Evolutionary conservation across 2,888 invertebrate species (phyloP).

Genomic region (Tridacna gigas): DNA sequence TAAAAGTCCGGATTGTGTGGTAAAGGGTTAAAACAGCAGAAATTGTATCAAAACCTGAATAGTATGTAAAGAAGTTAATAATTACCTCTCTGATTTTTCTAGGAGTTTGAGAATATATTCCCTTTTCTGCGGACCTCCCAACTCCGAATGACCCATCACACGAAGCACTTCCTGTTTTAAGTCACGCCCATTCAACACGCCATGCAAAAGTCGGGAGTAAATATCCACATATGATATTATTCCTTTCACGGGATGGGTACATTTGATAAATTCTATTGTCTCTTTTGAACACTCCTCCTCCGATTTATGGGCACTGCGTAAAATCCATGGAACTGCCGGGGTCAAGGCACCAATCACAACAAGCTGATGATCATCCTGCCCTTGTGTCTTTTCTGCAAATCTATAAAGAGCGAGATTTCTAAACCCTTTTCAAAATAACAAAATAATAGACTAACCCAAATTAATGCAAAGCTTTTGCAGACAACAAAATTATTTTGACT

Average conservation of each 20-base stretch:
- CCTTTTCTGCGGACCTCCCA: conserved; percentile 74
- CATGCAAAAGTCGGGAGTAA: conserved; percentile 76
- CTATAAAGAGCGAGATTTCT: conserved; percentile 42
- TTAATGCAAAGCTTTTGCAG: too few relatives aligned
- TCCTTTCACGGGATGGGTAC: conserved; percentile 78
- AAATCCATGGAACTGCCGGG: conserved; percentile 79
- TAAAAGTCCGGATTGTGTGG: too few relatives aligned
- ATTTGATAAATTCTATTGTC: conserved; percentile 76
- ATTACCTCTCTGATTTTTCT: conserved; percentile 69
- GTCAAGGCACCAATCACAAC: conserved; percentile 76
- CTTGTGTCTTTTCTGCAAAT: conserved; percentile 60
- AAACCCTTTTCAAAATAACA: too few relatives aligned
- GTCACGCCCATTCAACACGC: conserved; percentile 76
- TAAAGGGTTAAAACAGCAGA: too few relatives aligned
- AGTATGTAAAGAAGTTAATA: too few relatives aligned
- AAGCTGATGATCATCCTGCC: conserved; percentile 73
- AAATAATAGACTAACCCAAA: too few relatives aligned
- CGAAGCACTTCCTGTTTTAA: conserved; percentile 69
- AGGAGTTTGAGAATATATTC: conserved; percentile 66
- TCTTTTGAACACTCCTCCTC: conserved; percentile 75
- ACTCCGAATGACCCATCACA: conserved; percentile 65
- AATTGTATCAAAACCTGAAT: too few relatives aligned
- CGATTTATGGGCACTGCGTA: conserved; percentile 74
- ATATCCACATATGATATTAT: conserved; percentile 75
- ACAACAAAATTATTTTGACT: too few relatives aligned